Percentiles rank a stretch among this genome's conserved stretches.
These are phyloP conservation scores for Meteorus cinctellus DNA, from an alignment of 2,888 invertebrate genomes.

Conservation along the genomic window DNA sequence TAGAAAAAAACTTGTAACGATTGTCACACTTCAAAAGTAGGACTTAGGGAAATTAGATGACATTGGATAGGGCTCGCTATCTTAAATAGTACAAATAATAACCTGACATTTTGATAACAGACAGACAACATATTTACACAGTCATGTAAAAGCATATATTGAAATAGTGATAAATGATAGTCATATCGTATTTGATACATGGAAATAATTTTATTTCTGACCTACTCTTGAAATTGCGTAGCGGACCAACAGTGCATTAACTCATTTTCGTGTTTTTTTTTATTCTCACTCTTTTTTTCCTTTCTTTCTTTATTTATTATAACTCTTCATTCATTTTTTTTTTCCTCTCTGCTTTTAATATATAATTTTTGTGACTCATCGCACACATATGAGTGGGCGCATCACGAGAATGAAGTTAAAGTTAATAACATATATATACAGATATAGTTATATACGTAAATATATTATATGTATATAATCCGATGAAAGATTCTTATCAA, in stretches of 20 bases:
- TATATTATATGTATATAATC: conserved; percentile 33
- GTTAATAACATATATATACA: background rate
- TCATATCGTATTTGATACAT: background rate
- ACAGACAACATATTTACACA: no score
- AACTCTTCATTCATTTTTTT: background rate
- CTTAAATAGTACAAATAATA: background rate
- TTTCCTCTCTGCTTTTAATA: background rate
- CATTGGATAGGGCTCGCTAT: background rate
- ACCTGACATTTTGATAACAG: background rate
- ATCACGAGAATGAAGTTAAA: conserved; percentile 19
- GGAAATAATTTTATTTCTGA: conserved; percentile 15
- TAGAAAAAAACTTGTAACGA: no score
- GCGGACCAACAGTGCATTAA: conserved; percentile 17
- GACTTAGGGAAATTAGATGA: background rate
- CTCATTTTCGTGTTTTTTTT: background rate
- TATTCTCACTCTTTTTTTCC: background rate
- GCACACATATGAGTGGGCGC: conserved; percentile 14
- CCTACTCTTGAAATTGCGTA: conserved; percentile 15
- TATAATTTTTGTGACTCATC: conserved; percentile 20
- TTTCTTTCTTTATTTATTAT: no score
- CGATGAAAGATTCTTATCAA: conserved; percentile 39
- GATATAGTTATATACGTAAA: background rate
- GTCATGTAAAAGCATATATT: background rate
- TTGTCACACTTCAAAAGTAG: background rate
- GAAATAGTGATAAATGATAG: background rate